Percentiles rank a stretch among this genome's conserved stretches.
These are phyloP conservation scores for Ondatra zibethicus DNA, from an alignment of 2,113 vertebrate genomes.

Conservation along the genomic window DNA sequence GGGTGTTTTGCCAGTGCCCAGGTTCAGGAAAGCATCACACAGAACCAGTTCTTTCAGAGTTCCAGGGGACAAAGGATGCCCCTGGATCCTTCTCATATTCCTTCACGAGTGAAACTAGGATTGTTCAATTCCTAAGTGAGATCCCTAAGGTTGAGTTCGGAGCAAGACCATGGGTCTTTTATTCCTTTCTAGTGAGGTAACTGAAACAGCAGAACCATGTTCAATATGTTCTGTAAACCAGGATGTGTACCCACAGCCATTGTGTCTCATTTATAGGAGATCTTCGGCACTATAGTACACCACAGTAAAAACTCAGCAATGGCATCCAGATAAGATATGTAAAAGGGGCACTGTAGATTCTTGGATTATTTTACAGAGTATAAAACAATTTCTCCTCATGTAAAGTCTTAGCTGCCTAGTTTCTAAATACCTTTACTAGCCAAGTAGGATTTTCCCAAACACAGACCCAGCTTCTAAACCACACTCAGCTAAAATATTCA, in stretches of 20 bases:
- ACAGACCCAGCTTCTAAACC: neutral
- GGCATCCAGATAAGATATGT: neutral
- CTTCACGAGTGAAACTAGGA: rapidly evolving
- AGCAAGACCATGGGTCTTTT: neutral
- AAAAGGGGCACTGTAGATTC: neutral
- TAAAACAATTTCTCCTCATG: neutral
- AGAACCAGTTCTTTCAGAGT: neutral
- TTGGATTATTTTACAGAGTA: neutral
- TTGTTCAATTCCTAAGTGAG: neutral
- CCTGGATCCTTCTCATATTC: neutral
- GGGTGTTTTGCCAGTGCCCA: neutral
- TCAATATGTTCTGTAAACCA: neutral
- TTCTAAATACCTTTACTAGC: neutral
- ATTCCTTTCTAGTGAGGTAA: too few relatives aligned
- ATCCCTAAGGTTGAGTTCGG: neutral
- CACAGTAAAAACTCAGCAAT: neutral
- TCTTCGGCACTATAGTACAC: neutral
- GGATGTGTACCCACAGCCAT: neutral
- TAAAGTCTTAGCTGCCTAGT: neutral
- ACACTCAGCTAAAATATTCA: neutral
- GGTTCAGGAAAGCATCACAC: neutral
- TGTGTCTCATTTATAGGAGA: neutral
- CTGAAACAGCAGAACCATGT: neutral
- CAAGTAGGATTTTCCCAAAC: neutral
- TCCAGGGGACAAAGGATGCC: neutral